These are phyloP conservation scores for Todiramphus saurophagus DNA, from an alignment of 2,113 vertebrate species.

Conservation along the genomic window DNA sequence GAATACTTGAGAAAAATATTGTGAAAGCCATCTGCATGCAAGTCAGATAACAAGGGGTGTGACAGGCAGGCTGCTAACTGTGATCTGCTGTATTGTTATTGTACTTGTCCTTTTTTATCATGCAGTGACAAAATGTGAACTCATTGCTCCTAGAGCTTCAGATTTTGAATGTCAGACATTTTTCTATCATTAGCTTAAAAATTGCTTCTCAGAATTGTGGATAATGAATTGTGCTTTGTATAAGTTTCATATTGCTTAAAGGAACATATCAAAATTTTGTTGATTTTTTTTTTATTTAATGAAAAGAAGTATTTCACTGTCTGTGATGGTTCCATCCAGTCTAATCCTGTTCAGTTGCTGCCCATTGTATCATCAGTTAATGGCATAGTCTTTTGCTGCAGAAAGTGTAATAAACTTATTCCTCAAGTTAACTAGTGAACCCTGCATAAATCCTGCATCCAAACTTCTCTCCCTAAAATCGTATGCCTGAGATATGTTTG, in stretches of 20 bases:
- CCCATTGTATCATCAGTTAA: background rate
- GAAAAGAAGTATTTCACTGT: background rate
- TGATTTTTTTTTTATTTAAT: background rate
- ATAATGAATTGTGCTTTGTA: background rate
- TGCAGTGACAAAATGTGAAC: background rate
- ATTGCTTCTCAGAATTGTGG: background rate
- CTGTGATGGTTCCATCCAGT: background rate
- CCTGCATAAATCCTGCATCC: background rate
- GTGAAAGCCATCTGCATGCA: conserved; percentile 18
- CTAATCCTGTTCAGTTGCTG: background rate
- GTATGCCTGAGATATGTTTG: background rate
- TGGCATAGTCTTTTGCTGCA: background rate
- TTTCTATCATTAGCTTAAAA: background rate
- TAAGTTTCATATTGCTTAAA: background rate
- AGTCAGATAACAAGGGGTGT: conserved; percentile 12
- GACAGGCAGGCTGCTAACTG: conserved; percentile 12
- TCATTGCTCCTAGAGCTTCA: background rate
- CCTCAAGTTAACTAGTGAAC: background rate
- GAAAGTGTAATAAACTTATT: background rate
- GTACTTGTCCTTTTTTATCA: background rate
- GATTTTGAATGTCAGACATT: background rate
- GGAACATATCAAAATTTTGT: rapidly evolving
- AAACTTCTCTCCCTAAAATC: background rate
- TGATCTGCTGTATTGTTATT: background rate
- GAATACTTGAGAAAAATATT: background rate